These are phyloP conservation scores for Cotesia congregata DNA, from an alignment of 2,888 invertebrate genomes.

Conservation along the genomic window DNA sequence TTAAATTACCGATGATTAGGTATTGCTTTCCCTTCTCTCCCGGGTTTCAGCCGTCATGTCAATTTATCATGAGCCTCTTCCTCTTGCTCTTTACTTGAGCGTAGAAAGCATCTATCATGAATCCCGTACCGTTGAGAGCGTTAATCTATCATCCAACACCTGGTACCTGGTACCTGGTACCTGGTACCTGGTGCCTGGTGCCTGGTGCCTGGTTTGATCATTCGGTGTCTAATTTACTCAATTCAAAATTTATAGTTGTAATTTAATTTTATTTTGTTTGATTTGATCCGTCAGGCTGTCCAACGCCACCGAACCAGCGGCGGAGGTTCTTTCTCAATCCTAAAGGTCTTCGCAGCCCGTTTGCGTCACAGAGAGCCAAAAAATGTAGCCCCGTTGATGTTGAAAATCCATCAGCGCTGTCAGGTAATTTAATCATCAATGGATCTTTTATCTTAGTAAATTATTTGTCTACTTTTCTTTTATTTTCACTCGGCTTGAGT, in stretches of 20 bases:
- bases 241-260: neutral
- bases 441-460: too few relatives aligned
- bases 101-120: neutral
- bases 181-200: neutral
- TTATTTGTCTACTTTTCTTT: neutral
- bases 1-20: neutral
- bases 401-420: conserved; percentile 79
- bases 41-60: neutral
- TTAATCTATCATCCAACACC: neutral
- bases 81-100: neutral
- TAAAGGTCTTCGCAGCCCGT: conserved; percentile 84
- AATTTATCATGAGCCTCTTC: neutral
- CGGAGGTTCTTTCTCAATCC: conserved; percentile 88
- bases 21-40: neutral
- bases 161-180: neutral
- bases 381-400: conserved; percentile 66
- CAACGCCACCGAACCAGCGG: conserved; percentile 84
- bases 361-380: conserved; percentile 71
- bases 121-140: neutral
- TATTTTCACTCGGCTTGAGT: neutral
- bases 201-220: too few relatives aligned
- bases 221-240: neutral
- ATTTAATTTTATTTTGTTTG: conserved; percentile 18
- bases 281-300: conserved; percentile 72
- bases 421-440: conserved; percentile 73